A percentile compares a stretch with the other conserved stretches of the same genome.
Conservation (phyloP, 2,113 vertebrate species). For the Benitochromis conjunctus region DNA sequence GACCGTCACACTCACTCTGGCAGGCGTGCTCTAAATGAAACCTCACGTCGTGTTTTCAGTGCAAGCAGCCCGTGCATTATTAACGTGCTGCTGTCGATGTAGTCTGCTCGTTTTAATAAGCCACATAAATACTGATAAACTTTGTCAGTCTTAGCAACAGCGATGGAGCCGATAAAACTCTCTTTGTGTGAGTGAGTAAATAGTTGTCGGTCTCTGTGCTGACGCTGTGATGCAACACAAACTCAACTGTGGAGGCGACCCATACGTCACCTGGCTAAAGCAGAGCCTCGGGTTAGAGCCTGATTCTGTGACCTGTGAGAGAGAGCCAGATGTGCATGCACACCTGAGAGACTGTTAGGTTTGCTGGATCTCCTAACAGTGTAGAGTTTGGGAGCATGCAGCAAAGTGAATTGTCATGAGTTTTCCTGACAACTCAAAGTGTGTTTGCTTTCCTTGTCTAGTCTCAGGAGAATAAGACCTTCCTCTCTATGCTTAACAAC, state of each 20-base stretch:
- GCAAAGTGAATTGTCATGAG: background rate
- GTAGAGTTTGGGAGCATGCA: rapidly evolving
- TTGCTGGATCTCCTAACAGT: rapidly evolving
- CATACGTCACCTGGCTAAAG: rapidly evolving
- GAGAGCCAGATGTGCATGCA: rapidly evolving
- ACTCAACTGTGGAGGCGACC: background rate
- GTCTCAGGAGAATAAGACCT: conserved; percentile 94
- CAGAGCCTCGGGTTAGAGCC: background rate
- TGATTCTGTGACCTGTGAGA: background rate
- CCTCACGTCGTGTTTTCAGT: too few species aligned
- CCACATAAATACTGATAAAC: too few species aligned
- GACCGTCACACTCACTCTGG: too few species aligned
- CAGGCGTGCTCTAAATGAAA: too few species aligned
- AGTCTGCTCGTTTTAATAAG: background rate
- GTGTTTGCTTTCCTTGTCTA: conserved; percentile 49
- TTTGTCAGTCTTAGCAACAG: rapidly evolving
- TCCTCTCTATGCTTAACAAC: conserved; percentile 91
- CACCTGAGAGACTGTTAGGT: background rate
- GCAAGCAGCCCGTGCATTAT: conserved; percentile 50
- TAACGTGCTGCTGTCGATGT: background rate
- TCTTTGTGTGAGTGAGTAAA: background rate
- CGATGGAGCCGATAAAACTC: background rate
- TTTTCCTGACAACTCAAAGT: background rate
- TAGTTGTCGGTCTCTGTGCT: background rate
- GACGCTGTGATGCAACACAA: background rate